Evolutionary conservation across 2,888 invertebrate species (phyloP), one percentile per base, ranked within the genome.

Genomic region (Schizotus pectinicornis): DNA sequence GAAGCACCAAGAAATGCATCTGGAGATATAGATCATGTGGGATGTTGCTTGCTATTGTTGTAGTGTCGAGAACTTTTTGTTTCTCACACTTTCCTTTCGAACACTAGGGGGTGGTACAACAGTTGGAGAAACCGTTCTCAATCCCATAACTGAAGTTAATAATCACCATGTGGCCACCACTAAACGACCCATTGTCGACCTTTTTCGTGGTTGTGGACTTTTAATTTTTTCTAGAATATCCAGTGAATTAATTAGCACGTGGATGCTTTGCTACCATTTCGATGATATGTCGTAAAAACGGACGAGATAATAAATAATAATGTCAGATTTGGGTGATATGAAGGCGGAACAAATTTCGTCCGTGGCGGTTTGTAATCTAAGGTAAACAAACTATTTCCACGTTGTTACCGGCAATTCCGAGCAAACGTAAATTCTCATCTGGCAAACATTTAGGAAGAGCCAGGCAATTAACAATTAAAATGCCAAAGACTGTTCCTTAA

Each of bases 81-180:
- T 53, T 56, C 56, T 56, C 56, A 56, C 56, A 49, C 56, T 56
- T 56, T 56, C 56, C 45, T 38, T 53, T 45, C 34, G 42, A 51
- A 36, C 34, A n/a, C 11, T 7, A 11, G 2, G 33, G 43, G 46
- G 53, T 53, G 53, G 53, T 45, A 45, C 37, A 37, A 13, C 30
- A 36, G 38, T 8, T 47, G 37, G 47, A 52, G 52, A 52, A 42
- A 51, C 22, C 22, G 22, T 22, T 22, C 22, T 5, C 22, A 22
- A 22, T 22, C 22, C 22, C 22, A 22, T 22, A 22, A 22, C 22
- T 22, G 22, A 22, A 22, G 22, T 22, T n/a, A 22, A 22, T 22
- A 22, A 22, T 22, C 22, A 22, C 22, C 22, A 22, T 22, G 22
- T 22, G 22, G 22, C 22, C 22, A 22, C 22, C 22, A 22, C 22